These are phyloP conservation scores for Pyrgilauda ruficollis DNA, from an alignment of 2,113 vertebrate species.

Conservation along the genomic window DNA sequence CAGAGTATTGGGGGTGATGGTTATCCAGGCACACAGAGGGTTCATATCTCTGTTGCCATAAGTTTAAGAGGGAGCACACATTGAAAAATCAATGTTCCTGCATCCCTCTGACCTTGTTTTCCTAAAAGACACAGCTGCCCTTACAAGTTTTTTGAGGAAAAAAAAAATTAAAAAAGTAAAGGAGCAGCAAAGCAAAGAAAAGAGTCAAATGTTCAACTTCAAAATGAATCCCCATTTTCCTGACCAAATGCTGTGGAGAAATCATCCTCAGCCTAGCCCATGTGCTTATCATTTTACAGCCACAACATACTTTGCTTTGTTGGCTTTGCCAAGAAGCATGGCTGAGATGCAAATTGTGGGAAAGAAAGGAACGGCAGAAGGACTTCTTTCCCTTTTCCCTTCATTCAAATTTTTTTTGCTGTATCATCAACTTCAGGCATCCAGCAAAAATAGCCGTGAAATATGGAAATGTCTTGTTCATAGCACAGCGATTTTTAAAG, in stretches of 20 bases:
- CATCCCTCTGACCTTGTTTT: background rate
- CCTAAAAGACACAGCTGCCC: background rate
- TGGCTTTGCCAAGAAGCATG: slow-evolving; percentile 48
- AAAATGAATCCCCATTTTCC: background rate
- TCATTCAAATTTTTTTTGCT: slow-evolving; percentile 59
- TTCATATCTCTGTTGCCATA: background rate
- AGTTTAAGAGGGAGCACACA: background rate
- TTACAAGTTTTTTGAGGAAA: background rate
- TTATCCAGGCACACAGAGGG: background rate
- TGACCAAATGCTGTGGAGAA: background rate
- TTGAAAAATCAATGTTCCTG: background rate
- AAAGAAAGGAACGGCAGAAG: slow-evolving; percentile 56
- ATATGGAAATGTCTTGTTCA: slow-evolving; percentile 72
- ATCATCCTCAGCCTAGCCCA: background rate
- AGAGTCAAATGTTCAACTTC: background rate
- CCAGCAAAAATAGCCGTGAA: slow-evolving; percentile 71
- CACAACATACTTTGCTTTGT: slow-evolving; percentile 49
- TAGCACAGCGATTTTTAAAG: slow-evolving; percentile 72
- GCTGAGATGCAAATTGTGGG: slow-evolving; percentile 37
- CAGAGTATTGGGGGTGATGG: background rate
- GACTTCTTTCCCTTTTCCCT: background rate
- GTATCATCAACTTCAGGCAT: slow-evolving; percentile 65
- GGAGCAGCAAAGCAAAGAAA: background rate
- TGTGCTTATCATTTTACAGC: slow-evolving; percentile 45
- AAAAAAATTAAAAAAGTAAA: background rate